Evolutionary conservation across 2,888 invertebrate species (phyloP).

Genomic region (Gryllus longicercus): DNA sequence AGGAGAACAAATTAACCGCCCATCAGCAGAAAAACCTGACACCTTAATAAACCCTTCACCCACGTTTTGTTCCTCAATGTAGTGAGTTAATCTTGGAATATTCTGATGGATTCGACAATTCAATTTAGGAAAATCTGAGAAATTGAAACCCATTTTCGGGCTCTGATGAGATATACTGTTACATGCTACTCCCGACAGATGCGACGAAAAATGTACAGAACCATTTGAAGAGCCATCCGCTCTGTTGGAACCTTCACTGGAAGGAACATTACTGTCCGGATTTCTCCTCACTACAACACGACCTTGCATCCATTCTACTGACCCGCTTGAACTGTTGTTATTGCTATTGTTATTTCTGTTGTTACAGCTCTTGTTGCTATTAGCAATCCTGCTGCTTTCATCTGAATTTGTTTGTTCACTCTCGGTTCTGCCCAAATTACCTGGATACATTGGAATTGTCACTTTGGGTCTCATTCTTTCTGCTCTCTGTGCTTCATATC

Average conservation of each 20-base stretch:
- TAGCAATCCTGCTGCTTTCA: not conserved
- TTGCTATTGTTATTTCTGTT: not conserved
- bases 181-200: not conserved
- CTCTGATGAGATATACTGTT: not conserved
- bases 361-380: not conserved
- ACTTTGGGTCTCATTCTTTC: not conserved
- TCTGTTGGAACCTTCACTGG: not conserved
- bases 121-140: not conserved
- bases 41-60: slow-evolving; percentile 92
- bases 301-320: not conserved
- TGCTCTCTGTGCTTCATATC: not conserved
- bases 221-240: not conserved
- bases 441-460: not conserved
- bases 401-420: not conserved
- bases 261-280: not conserved
- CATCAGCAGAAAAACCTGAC: slow-evolving; percentile 84
- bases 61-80: slow-evolving; percentile 79
- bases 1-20: slow-evolving; percentile 85
- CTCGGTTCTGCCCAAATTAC: not conserved
- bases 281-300: not conserved
- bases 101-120: slow-evolving; percentile 60
- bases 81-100: slow-evolving; percentile 75
- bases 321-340: not conserved
- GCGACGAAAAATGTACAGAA: not conserved
- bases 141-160: not conserved